Evolutionary conservation across 2,113 vertebrate genomes (phyloP), one percentile per base, ranked within the genome.

Genomic region (Lepus europaeus): DNA sequence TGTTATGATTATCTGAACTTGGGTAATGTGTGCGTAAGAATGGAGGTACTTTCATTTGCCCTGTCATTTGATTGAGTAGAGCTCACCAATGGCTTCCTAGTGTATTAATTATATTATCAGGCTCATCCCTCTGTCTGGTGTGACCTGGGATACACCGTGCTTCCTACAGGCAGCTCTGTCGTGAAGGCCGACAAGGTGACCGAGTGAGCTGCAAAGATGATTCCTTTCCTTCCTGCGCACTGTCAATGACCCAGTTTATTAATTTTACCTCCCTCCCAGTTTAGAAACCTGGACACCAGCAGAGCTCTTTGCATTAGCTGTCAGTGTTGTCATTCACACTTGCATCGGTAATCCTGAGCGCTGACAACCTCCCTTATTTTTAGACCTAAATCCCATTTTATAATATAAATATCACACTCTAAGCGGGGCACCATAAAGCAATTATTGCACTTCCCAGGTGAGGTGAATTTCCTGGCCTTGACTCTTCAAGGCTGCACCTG

Each of bases 401-500:
- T 74, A 91, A 89, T 74, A 80, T 96, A 96, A 97, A 94, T 95
- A 95, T 94, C 85, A 87, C 76, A 97, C 66, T 29, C 33, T 5
- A 88, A 96, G 96, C 95, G 94, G n/a, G 87, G 7, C 79, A 86
- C 74, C 93, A 31, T 12, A 66, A 92, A 96, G 93, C 92, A 91
- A 97, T 97, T 96, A 98, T 96, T 97, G 93, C 88, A 79, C 95
- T 96, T 97, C 95, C 91, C 89, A 74, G 94, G 90, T 90, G 96
- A 91, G 95, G 93, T 88, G 82, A 89, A 91, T 96, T 94, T 63
- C 97, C 92, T 93, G 97, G 94, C 95, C 90, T 31, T 2, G 3
- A 78, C 94, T 95, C 95, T 94, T 95, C 23, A 10, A 49, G 0
- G 0, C 72, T 77, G 94, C 31, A 70, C 96, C 88, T 89, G 93